A percentile compares a stretch with the other conserved stretches of the same genome.
phyloP scores from a whole-genome alignment of 2,888 invertebrate genomes.

The Uropetala carovei region DNA sequence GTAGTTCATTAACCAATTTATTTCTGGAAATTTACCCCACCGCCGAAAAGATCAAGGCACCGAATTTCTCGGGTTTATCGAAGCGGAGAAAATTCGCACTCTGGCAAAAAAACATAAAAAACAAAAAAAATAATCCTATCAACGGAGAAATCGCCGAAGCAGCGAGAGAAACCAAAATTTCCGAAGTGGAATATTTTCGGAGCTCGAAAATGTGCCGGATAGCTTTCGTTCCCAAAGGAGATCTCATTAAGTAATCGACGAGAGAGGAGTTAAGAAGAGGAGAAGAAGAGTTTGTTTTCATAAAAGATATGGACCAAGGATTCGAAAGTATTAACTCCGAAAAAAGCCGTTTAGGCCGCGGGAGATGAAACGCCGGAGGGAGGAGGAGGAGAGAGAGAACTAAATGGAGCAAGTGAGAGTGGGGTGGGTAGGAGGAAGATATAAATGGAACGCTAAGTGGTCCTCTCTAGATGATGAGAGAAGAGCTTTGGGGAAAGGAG shows the following conservation, averaged over 20 bases:
- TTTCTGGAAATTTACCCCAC: background rate
- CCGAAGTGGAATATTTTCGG: background rate
- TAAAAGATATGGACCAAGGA: background rate
- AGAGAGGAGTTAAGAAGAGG: background rate
- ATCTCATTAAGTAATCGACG: constrained; percentile 19
- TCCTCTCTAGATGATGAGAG: background rate
- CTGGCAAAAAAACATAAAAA: background rate
- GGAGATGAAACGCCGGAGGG: background rate
- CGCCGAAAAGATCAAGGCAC: background rate
- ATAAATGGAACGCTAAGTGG: constrained; percentile 32
- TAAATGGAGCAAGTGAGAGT: background rate
- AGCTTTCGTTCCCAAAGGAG: background rate
- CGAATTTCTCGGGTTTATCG: background rate
- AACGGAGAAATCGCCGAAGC: background rate
- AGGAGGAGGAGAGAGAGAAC: background rate
- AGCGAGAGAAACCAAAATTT: constrained; percentile 3
- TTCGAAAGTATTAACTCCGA: background rate
- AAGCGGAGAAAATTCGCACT: background rate
- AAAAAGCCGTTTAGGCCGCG: background rate
- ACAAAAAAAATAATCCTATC: background rate
- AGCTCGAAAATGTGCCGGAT: background rate
- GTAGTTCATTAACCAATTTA: background rate
- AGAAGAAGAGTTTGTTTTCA: background rate
- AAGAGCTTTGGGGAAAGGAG: background rate
- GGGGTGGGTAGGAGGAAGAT: background rate